Evolutionary conservation across 2,797 vertebrate species (phyloP), one percentile per base, ranked within the genome.

Genomic region (Ctenopoma multispine): DNA sequence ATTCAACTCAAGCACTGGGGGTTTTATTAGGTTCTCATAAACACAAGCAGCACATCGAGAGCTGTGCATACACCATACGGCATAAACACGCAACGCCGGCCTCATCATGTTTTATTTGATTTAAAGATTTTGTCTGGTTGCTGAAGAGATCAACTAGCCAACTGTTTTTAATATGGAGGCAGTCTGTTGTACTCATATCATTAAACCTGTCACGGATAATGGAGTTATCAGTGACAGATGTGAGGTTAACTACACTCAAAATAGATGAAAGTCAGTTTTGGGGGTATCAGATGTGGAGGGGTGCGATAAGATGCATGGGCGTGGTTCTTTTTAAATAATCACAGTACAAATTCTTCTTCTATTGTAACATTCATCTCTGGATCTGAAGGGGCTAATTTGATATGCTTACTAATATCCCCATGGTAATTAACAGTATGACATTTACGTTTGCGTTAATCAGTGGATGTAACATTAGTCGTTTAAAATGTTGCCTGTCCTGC

Each of bases 381-480:
- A 71, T 75, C 50, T 69, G 51, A 67, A 44, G 63, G 44, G 46
- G 56, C 46, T 74, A 77, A 81, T 80, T 71, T 47, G 53, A 65
- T 51, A 60, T 46, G 46, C 57, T 65, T 54, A 44, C 69, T 82
- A 69, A 84, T 83, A 75, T 75, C 70, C 72, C 23, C 1, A 21
- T 24, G 18, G 72, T 85, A 80, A 87, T 85, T 81, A 89, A 74
- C 64, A 70, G 59, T 48, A 62, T 54, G 78, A 82, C 62, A 68
- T 89, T 87, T 85, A 71, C 79, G 70, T 87, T 74, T 80, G 63
- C 79, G 77, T 77, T 85, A 75, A 87, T 88, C 75, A 82, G 53
- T 34, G 49, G 75, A 50, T 81, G 47, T 38, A 63, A 63, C 67
- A 65, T 83, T 49, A 70, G 72, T 76, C 68, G 75, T 75, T 87